phyloP scores from a whole-genome alignment of 2,888 invertebrate genomes.

The Orthosia incerta region DNA sequence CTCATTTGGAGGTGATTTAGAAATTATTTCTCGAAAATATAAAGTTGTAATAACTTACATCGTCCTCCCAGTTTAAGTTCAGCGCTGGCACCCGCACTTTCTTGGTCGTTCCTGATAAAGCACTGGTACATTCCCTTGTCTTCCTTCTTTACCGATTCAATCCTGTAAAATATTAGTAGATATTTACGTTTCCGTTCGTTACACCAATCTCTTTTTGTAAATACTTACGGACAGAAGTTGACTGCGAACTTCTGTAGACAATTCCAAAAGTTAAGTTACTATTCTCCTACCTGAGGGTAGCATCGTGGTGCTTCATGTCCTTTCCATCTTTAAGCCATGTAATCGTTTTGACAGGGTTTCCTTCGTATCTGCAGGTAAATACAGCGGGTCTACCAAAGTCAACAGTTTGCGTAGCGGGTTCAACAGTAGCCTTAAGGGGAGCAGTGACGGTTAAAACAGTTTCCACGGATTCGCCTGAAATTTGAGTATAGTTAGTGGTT shows the following conservation, averaged over 20 bases:
- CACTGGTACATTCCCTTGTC: constrained; percentile 99
- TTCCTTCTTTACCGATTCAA: constrained; percentile 97
- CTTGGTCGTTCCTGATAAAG: constrained; percentile 97
- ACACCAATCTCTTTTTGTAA: not conserved
- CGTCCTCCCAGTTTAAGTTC: constrained; percentile 98
- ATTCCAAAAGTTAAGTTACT: not conserved
- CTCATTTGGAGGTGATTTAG: not conserved
- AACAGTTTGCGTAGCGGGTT: constrained; percentile 97
- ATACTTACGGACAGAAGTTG: not conserved
- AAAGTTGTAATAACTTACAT: constrained; percentile 89
- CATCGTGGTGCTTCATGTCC: constrained; percentile 95
- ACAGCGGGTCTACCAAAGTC: constrained; percentile 98
- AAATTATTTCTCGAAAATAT: not conserved
- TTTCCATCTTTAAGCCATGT: constrained; percentile 98
- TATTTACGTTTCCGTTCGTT: not conserved
- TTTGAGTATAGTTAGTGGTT: not conserved
- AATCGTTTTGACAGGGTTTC: constrained; percentile 97
- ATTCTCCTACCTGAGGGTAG: constrained; percentile 92
- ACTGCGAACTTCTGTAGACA: not conserved
- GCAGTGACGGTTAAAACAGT: constrained; percentile 98
- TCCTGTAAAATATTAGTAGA: constrained; percentile 84
- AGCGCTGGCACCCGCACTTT: constrained; percentile 97
- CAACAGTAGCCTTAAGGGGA: constrained; percentile 96
- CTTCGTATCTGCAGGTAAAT: constrained; percentile 97
- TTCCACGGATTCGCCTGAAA: constrained; percentile 97